Conservation (phyloP, 1,140 invertebrate genomes). For the Cydia pomonella region DNA sequence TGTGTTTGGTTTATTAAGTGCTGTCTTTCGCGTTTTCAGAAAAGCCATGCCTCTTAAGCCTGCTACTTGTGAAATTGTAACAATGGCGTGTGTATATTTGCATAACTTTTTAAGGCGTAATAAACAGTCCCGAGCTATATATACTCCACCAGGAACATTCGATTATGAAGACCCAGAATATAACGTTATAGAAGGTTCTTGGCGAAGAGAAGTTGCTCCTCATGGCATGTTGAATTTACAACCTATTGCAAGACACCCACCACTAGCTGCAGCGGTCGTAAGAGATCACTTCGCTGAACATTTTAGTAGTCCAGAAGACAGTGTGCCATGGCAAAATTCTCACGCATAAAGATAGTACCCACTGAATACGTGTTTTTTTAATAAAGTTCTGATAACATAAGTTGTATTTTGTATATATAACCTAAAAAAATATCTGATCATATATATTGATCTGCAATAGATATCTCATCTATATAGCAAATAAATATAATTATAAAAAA, state of each 20-base stretch:
- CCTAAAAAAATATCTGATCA: background rate
- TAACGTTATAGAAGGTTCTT: slow-evolving; percentile 38
- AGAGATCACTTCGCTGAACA: slow-evolving; percentile 38
- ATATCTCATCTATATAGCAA: slow-evolving; percentile 27
- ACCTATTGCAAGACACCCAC: slow-evolving; percentile 25
- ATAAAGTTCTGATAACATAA: slow-evolving; percentile 1
- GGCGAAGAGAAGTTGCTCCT: slow-evolving; percentile 37
- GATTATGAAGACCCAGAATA: slow-evolving; percentile 38
- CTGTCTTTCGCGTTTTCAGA: slow-evolving; percentile 61
- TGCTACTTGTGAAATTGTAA: slow-evolving; percentile 48
- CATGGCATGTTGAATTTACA: slow-evolving; percentile 34
- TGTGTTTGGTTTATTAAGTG: slow-evolving; percentile 76
- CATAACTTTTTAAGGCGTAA: slow-evolving; percentile 53
- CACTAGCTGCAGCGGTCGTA: slow-evolving; percentile 36
- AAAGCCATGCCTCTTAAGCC: slow-evolving; percentile 49
- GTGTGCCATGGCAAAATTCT: slow-evolving; percentile 40
- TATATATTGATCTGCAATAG: background rate
- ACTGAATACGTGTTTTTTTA: slow-evolving; percentile 4
- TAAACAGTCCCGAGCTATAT: slow-evolving; percentile 34
- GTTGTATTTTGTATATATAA: slow-evolving; percentile 34
- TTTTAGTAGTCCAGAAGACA: slow-evolving; percentile 38
- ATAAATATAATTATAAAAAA: slow-evolving; percentile 35
- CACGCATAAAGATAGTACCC: slow-evolving; percentile 27
- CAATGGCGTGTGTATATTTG: slow-evolving; percentile 47
- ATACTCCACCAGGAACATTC: slow-evolving; percentile 37